A percentile compares a stretch with the other conserved stretches of the same genome.
Conservation (phyloP, 2,113 vertebrate species). For the Rattus norvegicus region GRCr8 NC_086034.1:18113501-18114000, state of each 20-base stretch:
- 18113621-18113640: not conserved
- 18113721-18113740: slow-evolving; percentile 85
- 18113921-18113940: not conserved
- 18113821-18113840: not conserved
- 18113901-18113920: not conserved
- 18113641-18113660: not conserved
- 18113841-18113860: not conserved
- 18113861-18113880: not conserved
- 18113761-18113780: slow-evolving; percentile 92
- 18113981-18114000: not conserved
- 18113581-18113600: too few relatives aligned
- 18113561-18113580: not conserved
- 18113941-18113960: not conserved
- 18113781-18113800: slow-evolving; percentile 95
- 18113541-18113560: not conserved
- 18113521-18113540: not conserved
- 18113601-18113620: not conserved
- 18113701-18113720: slow-evolving; percentile 88
- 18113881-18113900: not conserved
- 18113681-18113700: slow-evolving; percentile 87
- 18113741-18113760: slow-evolving; percentile 81
- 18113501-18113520: not conserved
- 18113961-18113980: not conserved
- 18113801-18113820: slow-evolving; percentile 89
- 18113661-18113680: not conserved